Conservation (phyloP, 1,140 invertebrate species). For the Drosophila mayri region DNA sequence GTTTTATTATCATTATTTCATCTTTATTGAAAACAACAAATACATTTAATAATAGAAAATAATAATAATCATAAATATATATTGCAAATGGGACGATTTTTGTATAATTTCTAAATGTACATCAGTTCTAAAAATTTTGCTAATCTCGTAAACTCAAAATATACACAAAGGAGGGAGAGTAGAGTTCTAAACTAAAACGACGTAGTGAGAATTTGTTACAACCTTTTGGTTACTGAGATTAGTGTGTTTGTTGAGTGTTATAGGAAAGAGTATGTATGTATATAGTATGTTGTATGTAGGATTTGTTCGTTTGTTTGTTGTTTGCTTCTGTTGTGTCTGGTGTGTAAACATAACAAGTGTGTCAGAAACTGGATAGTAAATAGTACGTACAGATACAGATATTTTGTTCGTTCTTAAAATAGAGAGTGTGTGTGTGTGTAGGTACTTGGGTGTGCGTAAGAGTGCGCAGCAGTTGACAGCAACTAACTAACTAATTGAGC, state of each 20-base stretch:
- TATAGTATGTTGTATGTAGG: constrained; percentile 14
- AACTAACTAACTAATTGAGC: constrained; percentile 70
- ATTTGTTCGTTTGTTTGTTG: constrained; percentile 54
- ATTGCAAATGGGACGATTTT: constrained; percentile 70
- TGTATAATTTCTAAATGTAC: constrained; percentile 53
- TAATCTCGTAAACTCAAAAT: constrained; percentile 55
- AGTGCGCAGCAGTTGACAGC: constrained; percentile 44
- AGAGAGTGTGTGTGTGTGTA: constrained; percentile 29
- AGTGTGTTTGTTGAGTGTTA: constrained; percentile 22
- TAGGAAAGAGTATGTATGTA: constrained; percentile 22
- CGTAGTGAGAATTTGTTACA: constrained; percentile 70
- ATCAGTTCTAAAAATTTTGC: constrained; percentile 76
- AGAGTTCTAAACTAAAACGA: constrained; percentile 57
- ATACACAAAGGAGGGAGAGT: constrained; percentile 26
- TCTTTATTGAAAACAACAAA: constrained; percentile 43
- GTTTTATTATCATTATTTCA: constrained; percentile 35
- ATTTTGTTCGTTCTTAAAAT: constrained; percentile 65
- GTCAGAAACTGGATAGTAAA: constrained; percentile 29
- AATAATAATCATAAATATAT: constrained; percentile 54
- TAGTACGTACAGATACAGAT: constrained; percentile 52
- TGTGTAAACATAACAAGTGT: constrained; percentile 78
- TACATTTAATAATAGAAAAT: constrained; percentile 25
- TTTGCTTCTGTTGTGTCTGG: constrained; percentile 37
- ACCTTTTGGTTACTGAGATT: constrained; percentile 63
- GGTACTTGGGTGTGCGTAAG: constrained; percentile 68